A percentile compares a stretch with the other conserved stretches of the same genome.
Evolutionary conservation across 2,113 vertebrate genomes (phyloP).

Genomic region (Andinoacara biseriatus): DNA sequence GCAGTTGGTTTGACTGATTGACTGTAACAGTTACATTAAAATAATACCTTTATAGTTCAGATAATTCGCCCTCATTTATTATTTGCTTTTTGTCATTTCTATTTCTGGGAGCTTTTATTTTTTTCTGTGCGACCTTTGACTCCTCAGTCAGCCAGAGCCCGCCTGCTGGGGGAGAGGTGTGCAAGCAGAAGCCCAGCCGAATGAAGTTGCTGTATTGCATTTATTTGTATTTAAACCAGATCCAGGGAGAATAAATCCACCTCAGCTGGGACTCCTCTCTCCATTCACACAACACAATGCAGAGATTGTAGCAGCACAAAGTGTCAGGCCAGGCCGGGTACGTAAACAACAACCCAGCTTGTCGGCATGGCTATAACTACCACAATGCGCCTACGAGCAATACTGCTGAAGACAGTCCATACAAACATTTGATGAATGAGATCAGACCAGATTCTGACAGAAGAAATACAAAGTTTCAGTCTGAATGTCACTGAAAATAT

Average conservation of each 20-base stretch:
- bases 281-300: background rate
- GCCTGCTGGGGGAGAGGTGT: background rate
- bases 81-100: background rate
- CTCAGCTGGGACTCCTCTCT: background rate
- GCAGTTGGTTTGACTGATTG: background rate
- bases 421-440: background rate
- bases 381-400: background rate
- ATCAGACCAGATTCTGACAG: background rate
- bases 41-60: background rate
- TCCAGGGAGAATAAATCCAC: background rate
- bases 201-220: background rate
- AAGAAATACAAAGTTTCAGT: constrained; percentile 2
- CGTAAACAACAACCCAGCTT: background rate
- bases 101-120: background rate
- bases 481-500: background rate
- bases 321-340: background rate
- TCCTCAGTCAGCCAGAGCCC: background rate
- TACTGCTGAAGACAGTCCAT: background rate
- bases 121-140: background rate
- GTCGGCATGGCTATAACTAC: background rate
- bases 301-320: background rate
- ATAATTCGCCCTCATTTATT: background rate
- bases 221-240: background rate
- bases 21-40: background rate
- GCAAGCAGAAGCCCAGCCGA: background rate